phyloP scores from a whole-genome alignment of 2,797 vertebrate species.

The Sebastes vulpes region DNA sequence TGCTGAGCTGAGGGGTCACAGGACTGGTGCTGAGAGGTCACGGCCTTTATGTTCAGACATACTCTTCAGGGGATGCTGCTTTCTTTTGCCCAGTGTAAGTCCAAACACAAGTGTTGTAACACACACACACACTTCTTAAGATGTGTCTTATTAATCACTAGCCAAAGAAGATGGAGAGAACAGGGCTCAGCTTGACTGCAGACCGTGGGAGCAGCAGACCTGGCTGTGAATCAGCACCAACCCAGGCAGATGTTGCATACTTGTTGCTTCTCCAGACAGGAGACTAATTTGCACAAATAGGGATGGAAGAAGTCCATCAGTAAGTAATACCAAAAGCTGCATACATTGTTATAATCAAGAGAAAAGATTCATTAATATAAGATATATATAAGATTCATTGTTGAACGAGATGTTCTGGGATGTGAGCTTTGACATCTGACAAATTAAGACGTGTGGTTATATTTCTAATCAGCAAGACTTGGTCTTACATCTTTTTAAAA shows the following conservation, averaged over 20 bases:
- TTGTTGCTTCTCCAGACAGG: conserved; percentile 28
- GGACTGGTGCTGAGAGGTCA: conserved; percentile 61
- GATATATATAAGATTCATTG: background rate
- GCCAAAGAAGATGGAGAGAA: conserved; percentile 23
- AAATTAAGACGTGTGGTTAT: conserved; percentile 12
- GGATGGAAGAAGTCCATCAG: background rate
- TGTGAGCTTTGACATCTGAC: background rate
- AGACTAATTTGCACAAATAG: conserved; percentile 34
- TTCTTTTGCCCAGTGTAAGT: conserved; percentile 33
- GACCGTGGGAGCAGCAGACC: conserved; percentile 20
- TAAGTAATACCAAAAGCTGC: background rate
- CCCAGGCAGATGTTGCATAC: conserved; percentile 43
- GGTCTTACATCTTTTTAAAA: background rate
- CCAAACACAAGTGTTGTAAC: conserved; percentile 33
- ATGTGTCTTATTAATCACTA: conserved; percentile 59
- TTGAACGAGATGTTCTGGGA: background rate
- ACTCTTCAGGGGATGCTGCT: conserved; percentile 51
- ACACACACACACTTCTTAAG: background rate
- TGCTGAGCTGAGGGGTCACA: conserved; percentile 42
- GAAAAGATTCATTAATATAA: background rate
- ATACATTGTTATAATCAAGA: background rate
- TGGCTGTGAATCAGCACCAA: conserved; percentile 37
- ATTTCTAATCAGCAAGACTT: background rate
- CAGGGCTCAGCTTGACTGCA: conserved; percentile 33
- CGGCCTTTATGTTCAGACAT: conserved; percentile 71